phyloP scores from a whole-genome alignment of 2,797 vertebrate species.

The Chelon auratus region DNA sequence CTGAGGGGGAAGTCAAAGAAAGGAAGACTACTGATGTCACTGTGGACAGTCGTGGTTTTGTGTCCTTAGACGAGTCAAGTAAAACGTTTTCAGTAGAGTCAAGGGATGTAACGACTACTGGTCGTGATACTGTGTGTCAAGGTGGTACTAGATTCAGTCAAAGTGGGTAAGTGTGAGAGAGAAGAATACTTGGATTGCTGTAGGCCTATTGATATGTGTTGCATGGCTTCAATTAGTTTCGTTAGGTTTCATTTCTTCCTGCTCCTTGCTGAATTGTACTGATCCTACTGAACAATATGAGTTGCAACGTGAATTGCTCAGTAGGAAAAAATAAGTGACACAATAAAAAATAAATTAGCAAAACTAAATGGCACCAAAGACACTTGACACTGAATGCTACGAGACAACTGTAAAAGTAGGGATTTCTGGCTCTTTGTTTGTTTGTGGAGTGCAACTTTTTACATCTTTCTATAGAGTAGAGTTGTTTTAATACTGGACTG shows the following conservation, averaged over 20 bases:
- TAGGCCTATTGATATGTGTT: conserved; percentile 7
- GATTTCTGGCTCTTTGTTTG: conserved; percentile 1
- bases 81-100: conserved; percentile 19
- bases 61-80: conserved; percentile 16
- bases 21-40: conserved; percentile 7
- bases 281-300: not conserved
- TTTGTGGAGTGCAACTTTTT: conserved; percentile 18
- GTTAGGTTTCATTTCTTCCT: not conserved
- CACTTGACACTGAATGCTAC: too few species aligned
- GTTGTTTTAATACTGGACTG: conserved; percentile 6
- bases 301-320: not conserved
- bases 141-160: conserved; percentile 27
- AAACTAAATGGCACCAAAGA: not conserved
- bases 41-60: conserved; percentile 18
- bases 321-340: not conserved
- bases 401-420: too few species aligned
- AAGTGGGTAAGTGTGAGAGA: conserved; percentile 38
- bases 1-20: conserved; percentile 22
- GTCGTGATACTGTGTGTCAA: conserved; percentile 11
- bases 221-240: conserved; percentile 33
- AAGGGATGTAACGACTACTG: conserved; percentile 1
- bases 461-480: not conserved
- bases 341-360: not conserved
- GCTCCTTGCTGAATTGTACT: not conserved
- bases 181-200: not conserved